Percentiles rank a stretch among this genome's conserved stretches.
phyloP scores from a whole-genome alignment of 2,888 invertebrate genomes.

The Gari tellinella region DNA sequence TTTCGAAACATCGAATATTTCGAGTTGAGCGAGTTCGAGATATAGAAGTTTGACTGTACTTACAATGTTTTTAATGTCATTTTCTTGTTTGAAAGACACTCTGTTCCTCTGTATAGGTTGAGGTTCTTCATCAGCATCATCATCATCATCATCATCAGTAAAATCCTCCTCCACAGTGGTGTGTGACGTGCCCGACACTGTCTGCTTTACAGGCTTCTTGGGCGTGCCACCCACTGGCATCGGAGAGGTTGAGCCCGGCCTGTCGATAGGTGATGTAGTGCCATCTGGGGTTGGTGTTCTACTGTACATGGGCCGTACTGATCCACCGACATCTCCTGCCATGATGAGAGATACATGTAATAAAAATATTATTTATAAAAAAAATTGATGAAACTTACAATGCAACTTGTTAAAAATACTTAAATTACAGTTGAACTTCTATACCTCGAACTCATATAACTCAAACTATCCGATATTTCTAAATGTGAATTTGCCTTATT shows the following conservation, averaged over 20 bases:
- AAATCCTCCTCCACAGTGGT: slow-evolving; percentile 37
- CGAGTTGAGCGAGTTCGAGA: too few species aligned
- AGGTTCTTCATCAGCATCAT: slow-evolving; percentile 59
- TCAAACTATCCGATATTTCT: too few species aligned
- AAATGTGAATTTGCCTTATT: too few species aligned
- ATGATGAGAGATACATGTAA: too few species aligned
- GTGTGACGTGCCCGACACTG: slow-evolving; percentile 28
- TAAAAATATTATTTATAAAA: background rate
- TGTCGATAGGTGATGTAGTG: background rate
- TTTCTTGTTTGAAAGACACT: slow-evolving; percentile 53
- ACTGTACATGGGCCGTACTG: slow-evolving; percentile 43
- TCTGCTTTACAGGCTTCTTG: slow-evolving; percentile 23
- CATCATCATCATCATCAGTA: slow-evolving; percentile 41
- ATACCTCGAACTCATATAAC: too few species aligned
- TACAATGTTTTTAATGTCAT: slow-evolving; percentile 26
- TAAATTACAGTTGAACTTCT: too few species aligned
- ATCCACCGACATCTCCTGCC: slow-evolving; percentile 8
- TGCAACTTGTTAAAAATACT: too few species aligned
- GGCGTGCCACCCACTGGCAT: slow-evolving; percentile 21
- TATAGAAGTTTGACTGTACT: too few species aligned
- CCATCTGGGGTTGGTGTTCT: slow-evolving; percentile 52
- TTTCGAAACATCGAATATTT: too few species aligned
- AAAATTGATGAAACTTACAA: too few species aligned
- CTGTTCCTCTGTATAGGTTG: slow-evolving; percentile 33
- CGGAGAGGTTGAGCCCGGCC: background rate